Percentiles rank a stretch among this genome's conserved stretches.
phyloP scores from a whole-genome alignment of 37 sponge, comb jelly and placozoan genomes.

The Ephydatia muelleri region DNA sequence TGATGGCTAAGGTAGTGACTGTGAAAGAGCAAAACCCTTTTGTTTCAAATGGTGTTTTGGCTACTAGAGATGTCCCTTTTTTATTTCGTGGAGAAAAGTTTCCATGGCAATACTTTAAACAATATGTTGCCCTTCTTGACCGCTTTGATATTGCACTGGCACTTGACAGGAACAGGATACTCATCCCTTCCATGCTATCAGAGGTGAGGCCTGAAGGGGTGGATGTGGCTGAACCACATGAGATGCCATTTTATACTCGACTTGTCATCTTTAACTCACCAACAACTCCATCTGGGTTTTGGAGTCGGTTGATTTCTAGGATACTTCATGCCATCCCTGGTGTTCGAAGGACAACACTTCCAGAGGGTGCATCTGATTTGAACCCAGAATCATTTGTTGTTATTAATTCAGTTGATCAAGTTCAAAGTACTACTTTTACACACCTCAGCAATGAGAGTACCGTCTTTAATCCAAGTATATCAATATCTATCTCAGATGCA shows the following conservation, averaged over 20 bases:
- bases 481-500: too few species aligned
- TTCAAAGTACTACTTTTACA: too few species aligned
- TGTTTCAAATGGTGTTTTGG: constrained; percentile 73
- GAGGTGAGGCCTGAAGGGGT: constrained; percentile 43
- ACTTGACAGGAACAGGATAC: constrained; percentile 74
- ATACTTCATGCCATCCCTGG: constrained; percentile 62
- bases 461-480: too few species aligned
- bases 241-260: constrained; percentile 29
- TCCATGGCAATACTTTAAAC: constrained; percentile 75
- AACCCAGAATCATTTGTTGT: neutral
- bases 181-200: constrained; percentile 91
- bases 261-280: constrained; percentile 47
- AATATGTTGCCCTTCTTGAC: constrained; percentile 79
- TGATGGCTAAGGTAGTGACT: constrained; percentile 86
- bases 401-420: too few species aligned
- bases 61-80: constrained; percentile 47
- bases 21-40: constrained; percentile 83
- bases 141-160: constrained; percentile 90
- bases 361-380: neutral
- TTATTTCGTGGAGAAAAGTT: constrained; percentile 71
- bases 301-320: constrained; percentile 86
- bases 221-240: neutral
- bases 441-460: too few species aligned
- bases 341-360: neutral
- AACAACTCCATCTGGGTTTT: constrained; percentile 80